A percentile compares a stretch with the other conserved stretches of the same genome.
phyloP scores from a whole-genome alignment of 2,888 invertebrate genomes.

The Platycheirus rosarum region DNA sequence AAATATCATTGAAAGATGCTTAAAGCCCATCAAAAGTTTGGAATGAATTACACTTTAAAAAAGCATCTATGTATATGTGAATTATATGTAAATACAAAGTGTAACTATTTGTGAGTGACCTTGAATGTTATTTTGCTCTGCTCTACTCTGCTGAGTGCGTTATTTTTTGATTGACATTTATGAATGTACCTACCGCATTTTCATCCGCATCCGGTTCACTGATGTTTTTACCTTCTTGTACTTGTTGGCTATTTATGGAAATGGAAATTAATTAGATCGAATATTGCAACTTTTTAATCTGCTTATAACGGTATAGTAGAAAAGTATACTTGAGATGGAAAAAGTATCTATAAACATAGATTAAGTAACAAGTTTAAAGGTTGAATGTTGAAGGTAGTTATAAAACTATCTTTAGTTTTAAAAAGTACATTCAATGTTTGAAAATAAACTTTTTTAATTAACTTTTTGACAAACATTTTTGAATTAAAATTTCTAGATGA shows the following conservation, averaged over 20 bases:
- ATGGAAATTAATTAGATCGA: constrained; percentile 47
- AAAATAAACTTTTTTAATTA: too few species aligned
- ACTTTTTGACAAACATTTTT: too few species aligned
- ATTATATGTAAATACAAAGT: background rate
- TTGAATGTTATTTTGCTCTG: constrained; percentile 25
- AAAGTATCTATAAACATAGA: background rate
- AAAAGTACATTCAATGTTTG: too few species aligned
- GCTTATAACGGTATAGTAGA: background rate
- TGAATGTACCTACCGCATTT: constrained; percentile 46
- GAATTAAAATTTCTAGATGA: too few species aligned
- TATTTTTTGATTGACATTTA: constrained; percentile 50
- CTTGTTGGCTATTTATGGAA: constrained; percentile 35
- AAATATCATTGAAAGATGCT: too few species aligned
- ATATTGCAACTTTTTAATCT: constrained; percentile 30
- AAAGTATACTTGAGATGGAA: background rate
- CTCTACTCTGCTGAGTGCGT: constrained; percentile 39
- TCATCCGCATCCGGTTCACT: constrained; percentile 14
- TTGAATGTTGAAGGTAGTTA: background rate
- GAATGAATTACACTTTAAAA: too few species aligned
- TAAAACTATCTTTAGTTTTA: too few species aligned
- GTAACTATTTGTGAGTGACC: constrained; percentile 19
- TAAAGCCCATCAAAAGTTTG: too few species aligned
- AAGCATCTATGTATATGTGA: background rate
- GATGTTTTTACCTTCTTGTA: constrained; percentile 19
- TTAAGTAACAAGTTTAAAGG: background rate